phyloP scores from a whole-genome alignment of 2,888 invertebrate species.

The Anoplius nigerrimus region DNA sequence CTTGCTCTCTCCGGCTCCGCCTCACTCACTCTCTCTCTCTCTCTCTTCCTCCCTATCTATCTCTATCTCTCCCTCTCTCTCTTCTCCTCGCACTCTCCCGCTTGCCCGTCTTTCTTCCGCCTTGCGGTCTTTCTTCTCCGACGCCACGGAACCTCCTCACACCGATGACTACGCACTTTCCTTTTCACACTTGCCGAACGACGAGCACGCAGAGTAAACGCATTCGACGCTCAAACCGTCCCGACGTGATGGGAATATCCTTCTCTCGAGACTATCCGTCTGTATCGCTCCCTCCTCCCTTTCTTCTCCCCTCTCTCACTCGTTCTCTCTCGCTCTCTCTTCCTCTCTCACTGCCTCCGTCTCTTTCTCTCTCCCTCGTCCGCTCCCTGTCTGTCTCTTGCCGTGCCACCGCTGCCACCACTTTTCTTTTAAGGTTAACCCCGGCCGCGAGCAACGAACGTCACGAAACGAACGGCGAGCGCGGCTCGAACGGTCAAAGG shows the following conservation, averaged over 20 bases:
- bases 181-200: slow-evolving; percentile 48
- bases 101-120: slow-evolving; percentile 29
- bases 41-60: slow-evolving; percentile 33
- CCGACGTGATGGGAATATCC: not conserved
- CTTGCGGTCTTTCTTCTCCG: slow-evolving; percentile 36
- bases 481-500: not conserved
- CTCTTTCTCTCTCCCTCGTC: not conserved
- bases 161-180: slow-evolving; percentile 60
- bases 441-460: not conserved
- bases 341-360: not conserved
- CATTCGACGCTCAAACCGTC: slow-evolving; percentile 28
- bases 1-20: slow-evolving; percentile 15
- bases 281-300: not conserved
- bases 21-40: slow-evolving; percentile 16
- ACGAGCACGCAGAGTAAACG: slow-evolving; percentile 24
- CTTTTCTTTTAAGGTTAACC: slow-evolving; percentile 9
- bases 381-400: too few relatives aligned
- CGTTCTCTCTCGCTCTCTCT: slow-evolving; percentile 27
- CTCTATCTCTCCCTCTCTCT: slow-evolving; percentile 24
- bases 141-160: slow-evolving; percentile 45
- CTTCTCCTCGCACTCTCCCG: slow-evolving; percentile 15
- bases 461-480: not conserved
- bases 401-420: not conserved
- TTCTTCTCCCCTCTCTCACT: not conserved
- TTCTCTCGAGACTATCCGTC: not conserved